Evolutionary conservation across 2,797 vertebrate species (phyloP), one percentile per base, ranked within the genome.

Genomic region (Amazona finschi): DNA sequence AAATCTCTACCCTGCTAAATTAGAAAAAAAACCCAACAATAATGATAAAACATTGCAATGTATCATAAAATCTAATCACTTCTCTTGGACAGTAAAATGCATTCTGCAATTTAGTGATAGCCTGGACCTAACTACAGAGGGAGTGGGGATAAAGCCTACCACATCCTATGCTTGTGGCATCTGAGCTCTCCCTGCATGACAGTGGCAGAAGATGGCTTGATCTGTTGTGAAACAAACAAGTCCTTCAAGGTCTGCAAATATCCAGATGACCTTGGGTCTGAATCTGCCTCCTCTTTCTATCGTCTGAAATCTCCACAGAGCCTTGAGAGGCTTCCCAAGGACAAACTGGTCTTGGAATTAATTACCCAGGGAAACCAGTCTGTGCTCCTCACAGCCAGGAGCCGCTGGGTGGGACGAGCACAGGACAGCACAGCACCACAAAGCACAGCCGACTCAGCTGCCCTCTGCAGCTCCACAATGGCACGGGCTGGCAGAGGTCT

Each of bases 1-100:
- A 98, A 91, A 98, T 98, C 90, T 98, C 98, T 87, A 98, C 97
- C 76, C 98, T 97, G 97, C 98, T 99, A 94, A 71, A 96, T 96
- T 94, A 96, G 95, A 93, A 90, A 86, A 36, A 36, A 36, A 36
- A 36, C 2, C 6, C 17, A 76, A 89, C 25, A 57, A 38, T 31
- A 69, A 90, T 8, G 17, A 66, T 78, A 13, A 89, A 94, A 91
- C 93, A n/a, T 15, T 8, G 31, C 43, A 82, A 49, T 8, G 14
- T 8, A 36, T 27, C 22, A 52, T 44, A 91, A 95, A 88, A 80
- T 52, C 14, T 31, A 41, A 65, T 31, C 30, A 66, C 65, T 75
- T 41, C 28, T 44, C 12, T 49, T 66, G 65, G 61, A 65, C 49
- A 73, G 65, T 19, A 53, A 70, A 93, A 83, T 61, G 74, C 50